Evolutionary conservation across 2,113 vertebrate species (phyloP).

Genomic region (Meles meles): DNA sequence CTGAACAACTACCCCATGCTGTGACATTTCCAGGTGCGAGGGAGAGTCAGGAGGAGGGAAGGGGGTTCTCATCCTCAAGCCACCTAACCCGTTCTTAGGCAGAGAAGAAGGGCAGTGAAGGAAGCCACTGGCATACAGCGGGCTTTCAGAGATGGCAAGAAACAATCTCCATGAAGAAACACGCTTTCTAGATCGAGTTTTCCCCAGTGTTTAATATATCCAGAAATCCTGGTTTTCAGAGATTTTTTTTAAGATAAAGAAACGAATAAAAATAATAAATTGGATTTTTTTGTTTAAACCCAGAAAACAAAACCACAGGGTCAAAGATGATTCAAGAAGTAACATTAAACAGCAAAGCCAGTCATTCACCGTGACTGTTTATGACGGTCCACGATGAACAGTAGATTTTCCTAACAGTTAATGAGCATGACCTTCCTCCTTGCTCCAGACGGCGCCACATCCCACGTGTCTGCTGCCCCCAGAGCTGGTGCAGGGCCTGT

Average conservation of each 20-base stretch:
- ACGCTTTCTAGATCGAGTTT: background rate
- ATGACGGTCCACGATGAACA: background rate
- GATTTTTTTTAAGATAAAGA: background rate
- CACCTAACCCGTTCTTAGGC: background rate
- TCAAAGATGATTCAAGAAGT: background rate
- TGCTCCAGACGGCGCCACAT: background rate
- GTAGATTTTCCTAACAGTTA: rapidly evolving
- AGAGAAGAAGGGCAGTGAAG: background rate
- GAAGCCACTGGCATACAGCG: background rate
- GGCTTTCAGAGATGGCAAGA: background rate
- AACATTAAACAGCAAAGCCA: background rate
- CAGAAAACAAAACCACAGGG: background rate
- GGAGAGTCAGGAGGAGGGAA: background rate
- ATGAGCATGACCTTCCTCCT: rapidly evolving
- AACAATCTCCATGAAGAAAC: background rate
- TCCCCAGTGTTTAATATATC: background rate
- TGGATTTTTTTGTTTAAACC: background rate
- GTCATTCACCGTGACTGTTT: background rate
- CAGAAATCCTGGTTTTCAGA: background rate
- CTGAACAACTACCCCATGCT: background rate
- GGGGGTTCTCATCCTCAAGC: background rate
- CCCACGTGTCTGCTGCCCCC: background rate
- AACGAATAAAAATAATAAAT: background rate
- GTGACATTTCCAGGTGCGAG: background rate
- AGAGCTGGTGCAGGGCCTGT: background rate